These are phyloP conservation scores for Bambusicola thoracicus DNA, from an alignment of 2,113 vertebrate genomes.

Conservation along the genomic window DNA sequence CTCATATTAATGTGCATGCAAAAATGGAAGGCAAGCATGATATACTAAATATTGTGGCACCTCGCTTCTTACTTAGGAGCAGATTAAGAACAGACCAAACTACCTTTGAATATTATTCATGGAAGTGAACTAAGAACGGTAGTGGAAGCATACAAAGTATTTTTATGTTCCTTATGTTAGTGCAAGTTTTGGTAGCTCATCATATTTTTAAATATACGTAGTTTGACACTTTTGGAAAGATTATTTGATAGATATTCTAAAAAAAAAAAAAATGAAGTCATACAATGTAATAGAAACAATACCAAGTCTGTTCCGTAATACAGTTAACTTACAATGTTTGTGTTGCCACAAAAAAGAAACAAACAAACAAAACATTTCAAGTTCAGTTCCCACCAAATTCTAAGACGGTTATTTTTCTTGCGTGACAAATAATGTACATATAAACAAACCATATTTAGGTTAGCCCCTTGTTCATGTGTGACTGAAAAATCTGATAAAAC, in stretches of 20 bases:
- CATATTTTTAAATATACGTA: not conserved
- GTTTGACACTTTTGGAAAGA: not conserved
- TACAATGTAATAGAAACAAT: not conserved
- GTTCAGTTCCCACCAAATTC: not conserved
- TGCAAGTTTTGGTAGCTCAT: not conserved
- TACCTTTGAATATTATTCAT: not conserved
- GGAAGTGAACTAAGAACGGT: not conserved
- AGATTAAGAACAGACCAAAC: not conserved
- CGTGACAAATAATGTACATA: not conserved
- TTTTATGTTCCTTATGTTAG: accelerated
- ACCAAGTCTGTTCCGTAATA: not conserved
- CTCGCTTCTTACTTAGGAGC: not conserved
- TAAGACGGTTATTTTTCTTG: not conserved
- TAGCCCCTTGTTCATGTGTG: not conserved
- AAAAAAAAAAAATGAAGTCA: not conserved
- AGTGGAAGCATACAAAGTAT: not conserved
- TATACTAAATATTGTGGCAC: accelerated
- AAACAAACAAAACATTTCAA: not conserved
- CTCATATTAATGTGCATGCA: not conserved
- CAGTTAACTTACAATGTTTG: not conserved
- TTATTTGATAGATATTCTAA: not conserved
- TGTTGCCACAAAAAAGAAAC: not conserved
- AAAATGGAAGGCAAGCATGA: accelerated
- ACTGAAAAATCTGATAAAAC: not conserved
- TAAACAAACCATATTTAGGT: not conserved